A percentile compares a stretch with the other conserved stretches of the same genome.
Conservation (phyloP, 2,797 vertebrate genomes). For the Anolis apletophallus region DNA sequence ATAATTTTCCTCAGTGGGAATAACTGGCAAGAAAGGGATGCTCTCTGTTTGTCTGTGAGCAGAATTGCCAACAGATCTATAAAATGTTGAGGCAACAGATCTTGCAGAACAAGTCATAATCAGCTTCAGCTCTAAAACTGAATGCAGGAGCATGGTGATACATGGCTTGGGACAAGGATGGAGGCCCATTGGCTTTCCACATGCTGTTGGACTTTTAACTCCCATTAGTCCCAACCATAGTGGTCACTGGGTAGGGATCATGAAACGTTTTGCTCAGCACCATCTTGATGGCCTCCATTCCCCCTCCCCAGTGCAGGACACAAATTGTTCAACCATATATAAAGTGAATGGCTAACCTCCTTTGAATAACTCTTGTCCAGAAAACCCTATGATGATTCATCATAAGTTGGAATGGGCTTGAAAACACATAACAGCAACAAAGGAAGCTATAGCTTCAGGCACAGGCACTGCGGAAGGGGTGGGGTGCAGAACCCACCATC, state of each 20-base stretch:
- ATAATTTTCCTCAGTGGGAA: constrained; percentile 44
- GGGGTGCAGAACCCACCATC: not conserved
- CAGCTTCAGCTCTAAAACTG: not conserved
- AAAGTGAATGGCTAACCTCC: too few species aligned
- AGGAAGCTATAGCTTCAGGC: not conserved
- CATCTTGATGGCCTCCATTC: not conserved
- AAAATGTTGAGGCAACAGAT: not conserved
- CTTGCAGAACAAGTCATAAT: not conserved
- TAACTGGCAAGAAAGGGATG: not conserved
- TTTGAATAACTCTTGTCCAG: too few species aligned
- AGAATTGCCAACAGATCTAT: constrained; percentile 14
- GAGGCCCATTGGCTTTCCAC: not conserved
- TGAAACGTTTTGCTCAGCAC: not conserved
- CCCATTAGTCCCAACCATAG: not conserved
- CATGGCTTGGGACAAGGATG: not conserved
- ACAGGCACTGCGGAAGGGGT: not conserved
- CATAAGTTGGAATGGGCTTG: too few species aligned
- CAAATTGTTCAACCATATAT: too few species aligned
- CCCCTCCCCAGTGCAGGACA: not conserved
- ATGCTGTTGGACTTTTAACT: not conserved
- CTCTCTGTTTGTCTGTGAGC: constrained; percentile 3
- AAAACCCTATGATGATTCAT: too few species aligned
- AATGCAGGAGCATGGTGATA: not conserved
- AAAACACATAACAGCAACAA: too few species aligned
- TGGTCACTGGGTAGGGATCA: not conserved